Conservation (phyloP, 2,888 invertebrate genomes). For the Thelaira solivaga region DNA sequence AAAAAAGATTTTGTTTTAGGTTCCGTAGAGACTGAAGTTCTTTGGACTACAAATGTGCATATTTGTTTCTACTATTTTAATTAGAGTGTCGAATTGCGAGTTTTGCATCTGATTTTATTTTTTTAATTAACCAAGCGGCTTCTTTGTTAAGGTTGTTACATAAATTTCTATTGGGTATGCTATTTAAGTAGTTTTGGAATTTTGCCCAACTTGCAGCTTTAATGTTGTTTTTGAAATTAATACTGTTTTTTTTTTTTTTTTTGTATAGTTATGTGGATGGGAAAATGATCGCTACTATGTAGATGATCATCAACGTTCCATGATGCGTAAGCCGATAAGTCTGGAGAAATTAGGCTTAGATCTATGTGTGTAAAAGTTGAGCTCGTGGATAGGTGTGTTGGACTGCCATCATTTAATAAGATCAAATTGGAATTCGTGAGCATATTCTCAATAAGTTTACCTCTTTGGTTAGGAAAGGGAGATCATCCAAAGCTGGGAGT, state of each 20-base stretch:
- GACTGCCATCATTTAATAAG: background rate
- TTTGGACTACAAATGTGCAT: conserved; percentile 11
- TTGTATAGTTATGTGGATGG: conserved; percentile 20
- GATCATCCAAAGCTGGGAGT: too few relatives aligned
- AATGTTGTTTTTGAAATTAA: background rate
- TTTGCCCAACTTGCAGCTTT: background rate
- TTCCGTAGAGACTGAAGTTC: conserved; percentile 1
- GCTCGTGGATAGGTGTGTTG: background rate
- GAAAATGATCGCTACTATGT: conserved; percentile 47
- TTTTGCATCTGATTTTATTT: background rate
- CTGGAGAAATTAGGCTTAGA: conserved; percentile 10
- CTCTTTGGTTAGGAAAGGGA: too few relatives aligned
- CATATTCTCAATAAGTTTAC: too few relatives aligned
- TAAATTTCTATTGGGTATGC: too few relatives aligned
- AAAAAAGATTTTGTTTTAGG: background rate
- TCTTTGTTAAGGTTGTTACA: conserved; percentile 12
- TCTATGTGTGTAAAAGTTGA: conserved; percentile 35
- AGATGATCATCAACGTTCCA: conserved; percentile 27
- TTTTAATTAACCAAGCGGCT: conserved; percentile 8
- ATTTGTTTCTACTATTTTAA: background rate
- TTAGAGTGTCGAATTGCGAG: background rate
- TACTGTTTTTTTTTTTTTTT: background rate
- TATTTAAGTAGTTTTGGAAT: background rate
- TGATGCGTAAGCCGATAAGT: background rate
- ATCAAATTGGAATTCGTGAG: background rate